These are phyloP conservation scores for Lutjanus argentimaculatus DNA, from an alignment of 2,797 vertebrate genomes.

Conservation along the genomic window DNA sequence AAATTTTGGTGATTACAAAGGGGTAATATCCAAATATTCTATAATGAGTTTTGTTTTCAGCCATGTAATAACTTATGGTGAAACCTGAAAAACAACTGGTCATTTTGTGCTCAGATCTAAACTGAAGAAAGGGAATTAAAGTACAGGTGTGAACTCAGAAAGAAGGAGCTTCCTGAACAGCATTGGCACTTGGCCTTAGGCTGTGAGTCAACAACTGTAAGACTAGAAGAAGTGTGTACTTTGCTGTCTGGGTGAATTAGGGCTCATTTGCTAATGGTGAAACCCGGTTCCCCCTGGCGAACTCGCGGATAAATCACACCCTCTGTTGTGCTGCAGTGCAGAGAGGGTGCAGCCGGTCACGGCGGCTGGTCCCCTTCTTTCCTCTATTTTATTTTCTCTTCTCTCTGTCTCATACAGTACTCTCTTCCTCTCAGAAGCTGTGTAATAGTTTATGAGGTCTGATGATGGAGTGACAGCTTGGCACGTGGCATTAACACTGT, in stretches of 20 bases:
- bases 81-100: too few species aligned
- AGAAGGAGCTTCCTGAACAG: constrained; percentile 26
- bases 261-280: constrained; percentile 80
- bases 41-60: too few species aligned
- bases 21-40: too few species aligned
- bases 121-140: not conserved
- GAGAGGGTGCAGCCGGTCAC: constrained; percentile 28
- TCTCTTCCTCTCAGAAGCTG: constrained; percentile 24
- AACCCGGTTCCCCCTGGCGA: constrained; percentile 13
- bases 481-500: constrained; percentile 23
- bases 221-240: constrained; percentile 40
- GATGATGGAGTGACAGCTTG: constrained; percentile 44
- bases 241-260: constrained; percentile 70
- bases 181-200: constrained; percentile 1
- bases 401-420: not conserved
- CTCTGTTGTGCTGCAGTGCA: constrained; percentile 62
- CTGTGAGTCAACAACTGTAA: constrained; percentile 21
- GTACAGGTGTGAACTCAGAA: constrained; percentile 11
- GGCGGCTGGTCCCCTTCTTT: constrained; percentile 10
- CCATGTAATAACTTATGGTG: too few species aligned
- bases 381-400: constrained; percentile 20
- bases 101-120: not conserved
- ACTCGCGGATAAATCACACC: constrained; percentile 58
- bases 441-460: constrained; percentile 27
- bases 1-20: too few species aligned